phyloP scores from a whole-genome alignment of 1,140 invertebrate species.

The Eupristina koningsbergeri region DNA sequence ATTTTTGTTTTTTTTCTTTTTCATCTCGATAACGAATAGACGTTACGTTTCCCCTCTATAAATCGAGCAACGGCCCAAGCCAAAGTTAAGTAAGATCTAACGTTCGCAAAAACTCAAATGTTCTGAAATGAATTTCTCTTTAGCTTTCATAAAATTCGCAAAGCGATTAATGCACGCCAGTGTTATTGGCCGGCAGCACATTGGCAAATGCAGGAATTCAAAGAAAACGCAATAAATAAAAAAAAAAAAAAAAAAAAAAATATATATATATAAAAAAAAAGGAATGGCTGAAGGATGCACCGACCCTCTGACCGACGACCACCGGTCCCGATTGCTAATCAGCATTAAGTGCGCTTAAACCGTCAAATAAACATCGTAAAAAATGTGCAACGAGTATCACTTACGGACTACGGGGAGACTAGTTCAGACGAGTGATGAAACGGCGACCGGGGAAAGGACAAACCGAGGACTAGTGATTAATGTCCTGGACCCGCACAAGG shows the following conservation, averaged over 20 bases:
- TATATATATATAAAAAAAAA: no score
- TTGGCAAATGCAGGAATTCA: background rate
- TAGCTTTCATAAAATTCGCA: background rate
- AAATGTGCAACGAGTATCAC: background rate
- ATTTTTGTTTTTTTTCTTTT: background rate
- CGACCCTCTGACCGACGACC: background rate
- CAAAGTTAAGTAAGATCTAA: background rate
- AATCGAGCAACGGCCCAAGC: background rate
- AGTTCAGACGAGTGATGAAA: background rate
- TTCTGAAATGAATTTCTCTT: background rate
- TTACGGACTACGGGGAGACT: background rate
- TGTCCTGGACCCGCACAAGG: no score
- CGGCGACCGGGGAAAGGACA: no score
- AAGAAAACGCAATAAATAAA: background rate
- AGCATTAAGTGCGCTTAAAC: background rate
- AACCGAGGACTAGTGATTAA: background rate
- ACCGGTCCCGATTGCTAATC: background rate
- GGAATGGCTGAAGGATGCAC: background rate
- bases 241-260: no score
- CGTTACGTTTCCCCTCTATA: background rate
- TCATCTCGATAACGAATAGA: background rate
- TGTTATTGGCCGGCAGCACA: background rate
- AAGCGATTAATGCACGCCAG: background rate
- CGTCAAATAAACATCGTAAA: background rate
- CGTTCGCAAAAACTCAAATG: background rate